Evolutionary conservation across 2,113 vertebrate genomes (phyloP), one percentile per base, ranked within the genome.

Genomic region (Ia io): DNA sequence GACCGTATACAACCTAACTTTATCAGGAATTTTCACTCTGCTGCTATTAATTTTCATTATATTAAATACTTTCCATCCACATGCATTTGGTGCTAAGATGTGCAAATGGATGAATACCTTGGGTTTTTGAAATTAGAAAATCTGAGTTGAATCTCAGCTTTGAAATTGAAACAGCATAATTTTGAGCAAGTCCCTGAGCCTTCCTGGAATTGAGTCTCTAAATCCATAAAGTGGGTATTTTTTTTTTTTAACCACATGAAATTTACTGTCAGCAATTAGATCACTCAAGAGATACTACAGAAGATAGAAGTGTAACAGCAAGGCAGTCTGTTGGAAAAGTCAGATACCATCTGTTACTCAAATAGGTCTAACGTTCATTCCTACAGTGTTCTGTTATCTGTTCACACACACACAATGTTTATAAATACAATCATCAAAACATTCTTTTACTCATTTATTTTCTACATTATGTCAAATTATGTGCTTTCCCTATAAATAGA

Each of bases 401-500:
- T 83, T 84, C 4, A 30, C 32, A 73, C 25, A 44, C 35, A 73
- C 11, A 51, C 9, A 63, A 1, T 69, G 9, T 63, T 95, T 88
- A 61, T 22, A 79, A 83, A 90, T 83, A 70, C 17, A 53, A 65
- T 86, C n/a, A 51, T 80, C 76, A 86, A 78, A 77, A 49, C 32
- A 70, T 83, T 87, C 28, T 84, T 92, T 87, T 70, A 42, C 59
- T 85, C 12, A 44, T 59, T 53, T 94, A 92, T 83, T 76, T 94
- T 65, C 53, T 70, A 70, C 17, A 20, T 93, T 53, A 8, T 85
- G n/a, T 90, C 42, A 95, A 92, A 90, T 35, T 84, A 51, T n/a
- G 22, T 37, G 32, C 47, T 83, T 91, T 35, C 30, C 6, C 14
- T 61, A 42, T 44, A 47, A 76, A 7, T 77, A 23, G 8, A 85